Evolutionary conservation across 2,888 invertebrate species (phyloP).

Genomic region (Trachelus iudaicus): DNA sequence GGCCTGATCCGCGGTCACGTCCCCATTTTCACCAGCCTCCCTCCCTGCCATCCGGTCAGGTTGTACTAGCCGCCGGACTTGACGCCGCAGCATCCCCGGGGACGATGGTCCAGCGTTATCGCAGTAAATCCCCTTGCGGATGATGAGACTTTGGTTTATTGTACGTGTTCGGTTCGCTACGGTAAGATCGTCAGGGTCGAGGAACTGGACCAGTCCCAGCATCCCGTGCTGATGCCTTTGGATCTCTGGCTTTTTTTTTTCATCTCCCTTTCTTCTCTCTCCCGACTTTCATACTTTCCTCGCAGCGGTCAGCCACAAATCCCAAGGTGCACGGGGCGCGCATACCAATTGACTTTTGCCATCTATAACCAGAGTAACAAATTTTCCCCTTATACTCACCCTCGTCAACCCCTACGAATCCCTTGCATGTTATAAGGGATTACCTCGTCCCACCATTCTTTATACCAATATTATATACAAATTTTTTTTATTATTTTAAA

Average conservation of each 20-base stretch:
- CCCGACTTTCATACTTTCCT: constrained; percentile 1
- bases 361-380: neutral
- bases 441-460: neutral
- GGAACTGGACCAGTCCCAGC: constrained; percentile 1
- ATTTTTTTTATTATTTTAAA: neutral
- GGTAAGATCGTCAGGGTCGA: constrained; percentile 3
- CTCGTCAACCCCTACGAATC: neutral
- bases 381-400: neutral
- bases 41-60: constrained; percentile 9
- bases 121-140: constrained; percentile 62
- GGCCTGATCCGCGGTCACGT: constrained; percentile 44
- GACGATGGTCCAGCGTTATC: constrained; percentile 57
- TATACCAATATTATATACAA: neutral
- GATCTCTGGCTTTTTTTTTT: constrained; percentile 25
- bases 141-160: constrained; percentile 66
- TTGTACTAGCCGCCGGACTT: neutral
- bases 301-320: constrained; percentile 44
- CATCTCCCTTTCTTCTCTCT: constrained; percentile 12
- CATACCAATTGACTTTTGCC: constrained; percentile 56
- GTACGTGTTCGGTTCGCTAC: constrained; percentile 48
- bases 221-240: constrained; percentile 6
- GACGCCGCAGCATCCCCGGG: constrained; percentile 28
- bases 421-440: neutral
- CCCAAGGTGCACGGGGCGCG: constrained; percentile 54
- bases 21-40: constrained; percentile 36